Base-by-base conservation (phyloP, 2,888 invertebrate genomes). In the Melieria crassipennis region DNA sequence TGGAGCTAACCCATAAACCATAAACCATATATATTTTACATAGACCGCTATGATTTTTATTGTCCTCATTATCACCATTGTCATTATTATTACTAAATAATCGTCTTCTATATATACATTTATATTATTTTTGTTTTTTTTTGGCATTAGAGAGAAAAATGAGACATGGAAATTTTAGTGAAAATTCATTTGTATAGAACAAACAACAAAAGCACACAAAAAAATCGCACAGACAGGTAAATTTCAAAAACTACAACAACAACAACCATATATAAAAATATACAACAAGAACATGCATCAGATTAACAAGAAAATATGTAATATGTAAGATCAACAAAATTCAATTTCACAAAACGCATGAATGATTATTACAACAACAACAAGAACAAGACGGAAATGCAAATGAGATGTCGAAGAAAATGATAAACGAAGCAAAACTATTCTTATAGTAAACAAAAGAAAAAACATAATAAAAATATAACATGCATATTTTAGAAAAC, bases 381-480 rank as follows among this genome's bases (percentile, higher is more conserved):
- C 13, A 64, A 43, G 57, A 63, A 47, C 7, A 48, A 16, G 50
- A 48, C 10, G 10, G 30, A 63, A 63, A 63, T 48, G 11, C 42
- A 63, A 63, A 64, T 10, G 45, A 45, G 7, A 60, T 46, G 47
- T 66, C 13, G 3, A 66, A 42, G 10, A 61, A 70, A 66, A 63
- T 50, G 48, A 61, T 79, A 79, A 80, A 75, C 72, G 42, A 30
- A 70, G 71, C 70, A 72, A 4, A 48, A 66, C 52, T 52, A 13
- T 66, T 57, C 4, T 64, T 65, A 65, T 11, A 30, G 3, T 61
- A 61, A 50, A 65, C 74, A 74, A 73, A 65, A 75, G 75, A 81
- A 77, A 30, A 75, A 74, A 70, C 75, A 75, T 50, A 42, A 45
- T 71, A 48, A 61, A 65, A 69, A 72, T 57, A 72, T 57, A 66